These are phyloP conservation scores for Amblyteles armatorius DNA, from an alignment of 2,888 invertebrate genomes.

Conservation along the genomic window DNA sequence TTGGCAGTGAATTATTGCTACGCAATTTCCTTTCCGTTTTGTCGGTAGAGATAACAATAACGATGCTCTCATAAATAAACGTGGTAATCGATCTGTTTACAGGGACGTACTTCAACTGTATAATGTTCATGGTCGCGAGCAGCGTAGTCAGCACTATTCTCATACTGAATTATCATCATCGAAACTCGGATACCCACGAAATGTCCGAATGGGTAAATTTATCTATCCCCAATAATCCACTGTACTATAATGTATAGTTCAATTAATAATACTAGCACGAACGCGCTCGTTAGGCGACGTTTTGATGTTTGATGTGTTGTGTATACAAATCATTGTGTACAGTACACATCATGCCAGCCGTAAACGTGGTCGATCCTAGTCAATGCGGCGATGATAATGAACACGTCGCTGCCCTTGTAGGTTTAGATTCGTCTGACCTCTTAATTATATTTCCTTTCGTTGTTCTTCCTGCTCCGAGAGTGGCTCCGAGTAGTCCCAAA, in stretches of 20 bases:
- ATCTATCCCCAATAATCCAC: slow-evolving; percentile 53
- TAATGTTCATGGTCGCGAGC: slow-evolving; percentile 99
- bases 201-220: slow-evolving; percentile 97
- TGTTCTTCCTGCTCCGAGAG: not conserved
- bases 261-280: slow-evolving; percentile 34
- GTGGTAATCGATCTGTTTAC: slow-evolving; percentile 77
- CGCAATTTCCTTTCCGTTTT: not conserved
- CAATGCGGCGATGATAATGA: slow-evolving; percentile 30
- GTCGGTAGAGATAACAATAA: slow-evolving; percentile 52
- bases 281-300: slow-evolving; percentile 13
- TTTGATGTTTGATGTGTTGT: slow-evolving; percentile 20
- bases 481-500: not conserved
- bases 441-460: not conserved
- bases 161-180: slow-evolving; percentile 98
- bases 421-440: slow-evolving; percentile 11
- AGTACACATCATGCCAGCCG: slow-evolving; percentile 12
- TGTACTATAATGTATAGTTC: slow-evolving; percentile 30
- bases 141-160: slow-evolving; percentile 99
- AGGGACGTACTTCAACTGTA: slow-evolving; percentile 99
- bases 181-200: slow-evolving; percentile 98
- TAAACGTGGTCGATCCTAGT: slow-evolving; percentile 30
- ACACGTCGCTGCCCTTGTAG: slow-evolving; percentile 20
- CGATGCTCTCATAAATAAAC: slow-evolving; percentile 48
- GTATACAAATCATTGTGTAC: slow-evolving; percentile 12
- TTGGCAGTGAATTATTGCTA: slow-evolving; percentile 1